phyloP scores from a whole-genome alignment of 2,113 vertebrate genomes.

The Scophthalmus maximus region DNA sequence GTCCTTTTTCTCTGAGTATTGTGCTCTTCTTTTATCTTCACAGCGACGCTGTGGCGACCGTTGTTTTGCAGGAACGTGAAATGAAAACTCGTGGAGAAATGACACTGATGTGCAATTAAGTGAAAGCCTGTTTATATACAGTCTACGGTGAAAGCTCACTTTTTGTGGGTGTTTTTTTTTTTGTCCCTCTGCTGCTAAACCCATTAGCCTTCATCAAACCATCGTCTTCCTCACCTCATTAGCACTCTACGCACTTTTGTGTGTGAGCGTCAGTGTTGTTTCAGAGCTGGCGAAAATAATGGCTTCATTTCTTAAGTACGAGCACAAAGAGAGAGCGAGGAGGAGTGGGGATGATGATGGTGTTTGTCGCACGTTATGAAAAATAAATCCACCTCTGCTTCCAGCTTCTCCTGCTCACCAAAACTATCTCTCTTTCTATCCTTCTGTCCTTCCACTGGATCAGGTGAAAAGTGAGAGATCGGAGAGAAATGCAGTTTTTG shows the following conservation, averaged over 20 bases:
- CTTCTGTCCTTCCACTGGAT: conserved; percentile 25
- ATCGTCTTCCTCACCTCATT: conserved; percentile 66
- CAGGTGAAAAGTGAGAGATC: conserved; percentile 3
- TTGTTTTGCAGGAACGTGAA: conserved; percentile 6
- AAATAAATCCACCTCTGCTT: conserved; percentile 49
- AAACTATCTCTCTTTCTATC: conserved; percentile 33
- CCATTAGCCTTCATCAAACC: conserved; percentile 59
- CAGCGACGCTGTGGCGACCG: background rate
- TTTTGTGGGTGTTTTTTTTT: conserved; percentile 16
- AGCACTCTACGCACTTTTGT: conserved; percentile 16
- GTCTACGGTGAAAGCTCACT: background rate
- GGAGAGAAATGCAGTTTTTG: conserved; percentile 23
- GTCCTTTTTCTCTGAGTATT: background rate
- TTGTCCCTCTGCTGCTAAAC: conserved; percentile 24
- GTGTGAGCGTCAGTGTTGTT: conserved; percentile 8
- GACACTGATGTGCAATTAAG: conserved; percentile 16
- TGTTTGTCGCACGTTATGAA: conserved; percentile 42
- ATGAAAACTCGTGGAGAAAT: conserved; percentile 16
- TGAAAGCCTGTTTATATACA: conserved; percentile 11
- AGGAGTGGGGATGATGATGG: conserved; percentile 43
- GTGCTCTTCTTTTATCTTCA: conserved; percentile 12
- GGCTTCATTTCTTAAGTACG: conserved; percentile 46
- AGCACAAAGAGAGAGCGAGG: conserved; percentile 23
- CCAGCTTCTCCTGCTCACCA: conserved; percentile 11
- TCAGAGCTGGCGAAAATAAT: conserved; percentile 42